Base-by-base conservation (phyloP, 2,797 vertebrate species). In the Anguilla obscura region DNA sequence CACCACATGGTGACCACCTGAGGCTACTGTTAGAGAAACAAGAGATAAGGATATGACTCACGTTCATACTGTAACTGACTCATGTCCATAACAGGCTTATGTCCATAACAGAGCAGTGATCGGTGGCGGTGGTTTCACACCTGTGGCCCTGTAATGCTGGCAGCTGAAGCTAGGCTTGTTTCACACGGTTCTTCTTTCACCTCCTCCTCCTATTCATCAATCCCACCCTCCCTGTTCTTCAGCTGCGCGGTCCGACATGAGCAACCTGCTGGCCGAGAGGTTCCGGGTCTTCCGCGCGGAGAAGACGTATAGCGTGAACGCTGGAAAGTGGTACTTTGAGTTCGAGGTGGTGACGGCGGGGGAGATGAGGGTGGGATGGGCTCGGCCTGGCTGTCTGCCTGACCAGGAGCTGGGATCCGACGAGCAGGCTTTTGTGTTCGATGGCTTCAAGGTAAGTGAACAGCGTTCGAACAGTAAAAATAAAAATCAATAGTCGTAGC, bases 291-390 rank as follows among this genome's bases (percentile, higher is more conserved):
- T 98, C 94, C 95, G 98, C 18, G 98, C 98, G 0, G 98, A 99
- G 91, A 98, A 98, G 92, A 97, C 97, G 0, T 99, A 98, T 0
- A 95, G 97, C 0, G 98, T 99, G 85, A 97, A 95, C 76, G 45
- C 94, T 0, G 98, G 98, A n/a, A 98, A 97, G 86, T 99, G 98
- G 98, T 99, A 99, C 92, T 99, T 99, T 88, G 98, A 99, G 90
- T 96, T 99, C 80, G 98, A 99, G 94, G 96, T 96, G 0, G 93
- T 98, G 89, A 98, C 98, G 24, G 95, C 97, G 0, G 98, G 98
- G 54, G 97, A 99, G 93, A 98, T 99, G 96, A 95, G 97, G 82
- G 97, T 99, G 52, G 98, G 98, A 36, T 99, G 98, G 98, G 97
- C 97, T 86, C 95, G 96, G 30, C 98, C 97, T 0, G 97, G 97